These are phyloP conservation scores for Rhabdornis inornatus DNA, from an alignment of 2,113 vertebrate genomes.

Conservation along the genomic window DNA sequence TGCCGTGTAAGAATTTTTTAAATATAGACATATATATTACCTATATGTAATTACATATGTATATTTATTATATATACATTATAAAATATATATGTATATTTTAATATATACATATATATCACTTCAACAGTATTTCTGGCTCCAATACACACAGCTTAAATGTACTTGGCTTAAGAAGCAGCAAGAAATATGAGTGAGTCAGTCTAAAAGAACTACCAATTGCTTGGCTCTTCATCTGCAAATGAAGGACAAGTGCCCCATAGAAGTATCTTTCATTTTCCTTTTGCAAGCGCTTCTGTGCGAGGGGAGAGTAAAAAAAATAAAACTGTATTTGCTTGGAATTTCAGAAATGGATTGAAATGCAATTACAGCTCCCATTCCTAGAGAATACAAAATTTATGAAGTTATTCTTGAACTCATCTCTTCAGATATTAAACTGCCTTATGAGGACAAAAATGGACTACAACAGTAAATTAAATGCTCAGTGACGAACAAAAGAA, in stretches of 20 bases:
- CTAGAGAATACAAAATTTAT: not conserved
- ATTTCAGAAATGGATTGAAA: not conserved
- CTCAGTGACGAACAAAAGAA: not conserved
- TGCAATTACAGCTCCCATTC: not conserved
- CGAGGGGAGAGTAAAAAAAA: not conserved
- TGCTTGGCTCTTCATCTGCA: not conserved
- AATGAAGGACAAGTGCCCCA: not conserved
- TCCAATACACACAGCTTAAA: not conserved
- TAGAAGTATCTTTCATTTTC: not conserved
- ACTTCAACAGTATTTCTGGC: not conserved
- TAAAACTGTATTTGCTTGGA: not conserved
- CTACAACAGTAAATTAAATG: not conserved
- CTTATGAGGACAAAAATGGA: not conserved
- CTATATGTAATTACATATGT: no score
- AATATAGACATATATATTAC: not conserved
- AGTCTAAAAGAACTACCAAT: not conserved
- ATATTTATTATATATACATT: no score
- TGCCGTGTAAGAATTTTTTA: not conserved
- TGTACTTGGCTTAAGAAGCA: not conserved
- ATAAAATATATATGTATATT: no score
- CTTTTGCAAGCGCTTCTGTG: not conserved
- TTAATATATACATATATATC: not conserved
- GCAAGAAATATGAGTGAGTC: not conserved
- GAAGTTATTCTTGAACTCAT: not conserved
- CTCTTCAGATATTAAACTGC: not conserved